These are phyloP conservation scores for Pogonophryne albipinna DNA, from an alignment of 2,797 vertebrate genomes.

Conservation along the genomic window DNA sequence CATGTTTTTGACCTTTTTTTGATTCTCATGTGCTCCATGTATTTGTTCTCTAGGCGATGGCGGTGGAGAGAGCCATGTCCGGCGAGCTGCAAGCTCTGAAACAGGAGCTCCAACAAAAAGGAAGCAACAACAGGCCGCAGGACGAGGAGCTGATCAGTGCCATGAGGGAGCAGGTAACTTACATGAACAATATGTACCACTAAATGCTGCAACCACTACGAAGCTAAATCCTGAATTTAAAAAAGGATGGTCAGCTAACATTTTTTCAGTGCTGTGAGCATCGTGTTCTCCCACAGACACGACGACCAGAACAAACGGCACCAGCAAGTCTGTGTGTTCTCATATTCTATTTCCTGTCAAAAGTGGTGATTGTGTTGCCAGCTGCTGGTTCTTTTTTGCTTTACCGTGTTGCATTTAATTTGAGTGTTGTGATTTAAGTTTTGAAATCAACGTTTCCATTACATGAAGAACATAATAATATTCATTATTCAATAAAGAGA, in stretches of 20 bases:
- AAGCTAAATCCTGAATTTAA: background rate
- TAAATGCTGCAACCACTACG: background rate
- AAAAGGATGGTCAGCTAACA: background rate
- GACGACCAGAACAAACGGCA: conserved; percentile 16
- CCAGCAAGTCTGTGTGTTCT: background rate
- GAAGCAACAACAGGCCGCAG: conserved; percentile 66
- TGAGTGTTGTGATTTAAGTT: background rate
- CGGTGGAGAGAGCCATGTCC: conserved; percentile 81
- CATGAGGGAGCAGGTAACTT: conserved; percentile 84
- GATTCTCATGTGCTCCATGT: conserved; percentile 33
- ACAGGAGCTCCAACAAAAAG: conserved; percentile 76
- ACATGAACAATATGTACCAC: background rate
- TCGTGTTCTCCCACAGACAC: background rate
- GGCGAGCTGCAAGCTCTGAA: conserved; percentile 82
- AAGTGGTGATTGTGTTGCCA: background rate
- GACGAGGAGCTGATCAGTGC: conserved; percentile 84
- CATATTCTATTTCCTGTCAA: background rate
- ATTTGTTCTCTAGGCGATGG: conserved; percentile 73
- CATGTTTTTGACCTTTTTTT: background rate
- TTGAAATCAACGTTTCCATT: no score
- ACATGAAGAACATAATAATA: background rate
- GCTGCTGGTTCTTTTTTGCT: background rate
- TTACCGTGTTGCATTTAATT: background rate
- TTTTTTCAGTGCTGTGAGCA: background rate
- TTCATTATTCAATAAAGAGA: background rate